Base-by-base conservation (phyloP, 2,113 vertebrate genomes). In the Trichechus manatus region DNA sequence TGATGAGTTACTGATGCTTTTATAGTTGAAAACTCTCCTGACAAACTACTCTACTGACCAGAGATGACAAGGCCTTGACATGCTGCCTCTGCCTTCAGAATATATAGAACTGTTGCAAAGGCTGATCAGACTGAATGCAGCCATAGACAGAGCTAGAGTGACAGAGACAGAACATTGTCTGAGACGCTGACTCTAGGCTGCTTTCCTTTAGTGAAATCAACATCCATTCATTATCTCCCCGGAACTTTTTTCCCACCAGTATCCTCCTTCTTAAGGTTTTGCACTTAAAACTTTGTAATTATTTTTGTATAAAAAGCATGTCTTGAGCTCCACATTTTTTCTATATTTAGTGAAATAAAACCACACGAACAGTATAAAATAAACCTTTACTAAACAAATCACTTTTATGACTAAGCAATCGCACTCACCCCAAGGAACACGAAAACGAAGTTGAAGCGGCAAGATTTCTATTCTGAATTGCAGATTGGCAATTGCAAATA, bases 31-130 rank as follows among this genome's bases (percentile, higher is more conserved):
- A 98, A 97, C 77, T 97, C 97, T 98, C 93, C 95, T 98, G 97
- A 98, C 95, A 98, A 98, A 98, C 96, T 97, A 97, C 84, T 98
- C 89, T 80, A 42, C 94, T 98, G 98, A 98, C 97, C 97, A 96
- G 78, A 98, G 95, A 98, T 98, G 98, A 98, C 97, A 98, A 96
- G 96, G 92, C 87, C 95, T 82, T 98, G 97, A 98, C 96, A 91
- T 86, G n/a, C 64, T 94, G 92, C 80, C 95, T 96, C 91, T 93
- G 93, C 95, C 93, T 98, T 97, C 82, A 92, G 84, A 98, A 97
- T 89, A 97, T 20, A 97, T 1, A 97, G 97, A 95, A 96, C 4
- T 85, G 36, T 91, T 97, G 31, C 44, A 97, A 98, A 97, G 97
- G 88, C 92, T 89, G 53, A 92, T 96, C 47, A 64, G n/a, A 79